Percentiles rank a stretch among this genome's conserved stretches.
phyloP scores from a whole-genome alignment of 1,140 invertebrate species.

The Cephus cinctus region DNA sequence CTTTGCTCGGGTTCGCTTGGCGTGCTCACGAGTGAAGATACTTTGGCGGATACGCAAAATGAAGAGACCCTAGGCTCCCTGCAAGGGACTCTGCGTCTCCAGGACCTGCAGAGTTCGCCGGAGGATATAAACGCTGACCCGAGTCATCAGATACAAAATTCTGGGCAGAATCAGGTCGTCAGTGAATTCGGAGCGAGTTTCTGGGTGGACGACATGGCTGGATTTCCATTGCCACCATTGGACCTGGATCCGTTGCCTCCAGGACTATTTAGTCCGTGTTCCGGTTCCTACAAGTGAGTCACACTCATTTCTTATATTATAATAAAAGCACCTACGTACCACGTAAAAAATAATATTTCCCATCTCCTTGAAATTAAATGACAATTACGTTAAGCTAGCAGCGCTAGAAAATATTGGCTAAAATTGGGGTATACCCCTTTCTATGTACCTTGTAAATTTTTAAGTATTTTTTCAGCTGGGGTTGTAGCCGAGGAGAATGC shows the following conservation, averaged over 20 bases:
- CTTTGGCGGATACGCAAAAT: constrained; percentile 38
- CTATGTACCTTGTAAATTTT: constrained; percentile 19
- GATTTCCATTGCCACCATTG: constrained; percentile 72
- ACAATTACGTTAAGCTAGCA: too few relatives aligned
- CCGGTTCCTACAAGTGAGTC: constrained; percentile 70
- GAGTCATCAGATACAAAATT: constrained; percentile 41
- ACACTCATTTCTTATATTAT: neutral
- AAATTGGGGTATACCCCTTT: neutral
- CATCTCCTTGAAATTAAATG: too few relatives aligned
- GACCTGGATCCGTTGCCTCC: constrained; percentile 73
- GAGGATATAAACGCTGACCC: constrained; percentile 42
- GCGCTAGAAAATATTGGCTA: too few relatives aligned
- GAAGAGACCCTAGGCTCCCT: constrained; percentile 37
- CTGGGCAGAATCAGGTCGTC: constrained; percentile 43
- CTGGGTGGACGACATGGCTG: constrained; percentile 79
- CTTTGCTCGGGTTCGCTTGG: constrained; percentile 45
- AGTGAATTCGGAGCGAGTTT: constrained; percentile 54
- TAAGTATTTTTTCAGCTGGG: constrained; percentile 39
- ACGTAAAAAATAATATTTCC: too few relatives aligned
- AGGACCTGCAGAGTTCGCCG: constrained; percentile 45
- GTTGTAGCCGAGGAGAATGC: constrained; percentile 48
- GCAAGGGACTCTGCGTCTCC: constrained; percentile 43
- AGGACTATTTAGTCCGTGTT: constrained; percentile 69
- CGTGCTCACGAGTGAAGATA: constrained; percentile 42
- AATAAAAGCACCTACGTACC: neutral